These are phyloP conservation scores for Ceraclea dissimilis DNA, from an alignment of 2,888 invertebrate genomes.

Conservation along the genomic window DNA sequence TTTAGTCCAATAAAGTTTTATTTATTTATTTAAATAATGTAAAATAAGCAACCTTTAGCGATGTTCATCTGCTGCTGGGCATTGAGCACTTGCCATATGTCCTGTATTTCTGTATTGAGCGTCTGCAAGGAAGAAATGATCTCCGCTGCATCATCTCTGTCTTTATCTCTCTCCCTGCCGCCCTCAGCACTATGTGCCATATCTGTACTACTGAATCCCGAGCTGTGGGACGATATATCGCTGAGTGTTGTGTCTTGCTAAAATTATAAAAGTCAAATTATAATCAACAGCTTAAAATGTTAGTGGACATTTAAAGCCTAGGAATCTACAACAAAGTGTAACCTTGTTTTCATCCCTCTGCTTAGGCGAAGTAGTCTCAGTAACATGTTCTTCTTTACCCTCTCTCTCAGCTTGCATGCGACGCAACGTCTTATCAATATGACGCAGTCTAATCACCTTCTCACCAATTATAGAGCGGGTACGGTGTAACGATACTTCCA, in stretches of 20 bases:
- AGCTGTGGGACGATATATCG: slow-evolving; percentile 55
- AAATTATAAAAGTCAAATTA: too few species aligned
- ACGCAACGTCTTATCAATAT: slow-evolving; percentile 70
- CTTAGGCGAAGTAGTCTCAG: slow-evolving; percentile 12
- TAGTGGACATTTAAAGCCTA: too few species aligned
- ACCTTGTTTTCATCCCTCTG: slow-evolving; percentile 22
- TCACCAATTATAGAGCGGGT: slow-evolving; percentile 73
- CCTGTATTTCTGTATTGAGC: slow-evolving; percentile 61
- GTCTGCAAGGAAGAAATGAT: slow-evolving; percentile 63
- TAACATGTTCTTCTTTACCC: slow-evolving; percentile 10
- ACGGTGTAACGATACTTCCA: slow-evolving; percentile 76
- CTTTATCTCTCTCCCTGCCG: slow-evolving; percentile 22
- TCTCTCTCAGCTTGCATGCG: slow-evolving; percentile 36
- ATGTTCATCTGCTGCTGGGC: slow-evolving; percentile 50
- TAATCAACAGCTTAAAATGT: too few species aligned
- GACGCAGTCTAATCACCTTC: slow-evolving; percentile 71
- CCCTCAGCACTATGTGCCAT: slow-evolving; percentile 40
- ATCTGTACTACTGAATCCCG: slow-evolving; percentile 59
- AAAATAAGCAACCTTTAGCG: slow-evolving; percentile 34
- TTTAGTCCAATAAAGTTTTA: too few species aligned
- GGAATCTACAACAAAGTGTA: not conserved
- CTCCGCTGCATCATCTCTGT: slow-evolving; percentile 57
- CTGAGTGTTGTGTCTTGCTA: slow-evolving; percentile 56
- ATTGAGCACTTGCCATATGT: slow-evolving; percentile 60
- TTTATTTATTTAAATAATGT: too few species aligned